A percentile compares a stretch with the other conserved stretches of the same genome.
These are phyloP conservation scores for Coryphaenoides rupestris DNA, from an alignment of 2,113 vertebrate genomes.

Conservation along the genomic window DNA sequence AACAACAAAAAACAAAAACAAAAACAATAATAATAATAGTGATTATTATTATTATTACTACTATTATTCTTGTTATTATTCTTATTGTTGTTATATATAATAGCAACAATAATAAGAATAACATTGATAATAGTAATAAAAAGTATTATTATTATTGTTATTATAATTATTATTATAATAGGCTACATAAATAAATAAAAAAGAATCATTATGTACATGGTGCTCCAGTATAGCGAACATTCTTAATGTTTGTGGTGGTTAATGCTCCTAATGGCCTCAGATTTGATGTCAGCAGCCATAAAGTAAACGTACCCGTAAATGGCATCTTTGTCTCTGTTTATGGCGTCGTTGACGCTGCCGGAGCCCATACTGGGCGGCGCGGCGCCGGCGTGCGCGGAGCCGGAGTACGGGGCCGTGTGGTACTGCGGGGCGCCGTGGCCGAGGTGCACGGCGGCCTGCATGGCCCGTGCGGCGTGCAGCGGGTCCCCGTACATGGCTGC, in stretches of 20 bases:
- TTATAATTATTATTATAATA: no score
- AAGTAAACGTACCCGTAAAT: constrained; percentile 89
- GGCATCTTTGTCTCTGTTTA: constrained; percentile 94
- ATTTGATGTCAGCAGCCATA: constrained; percentile 27
- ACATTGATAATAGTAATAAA: no score
- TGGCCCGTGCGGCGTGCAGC: constrained; percentile 81
- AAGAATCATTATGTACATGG: no score
- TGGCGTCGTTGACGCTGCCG: constrained; percentile 83
- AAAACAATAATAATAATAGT: not conserved
- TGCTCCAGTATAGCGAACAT: no score
- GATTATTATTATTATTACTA: no score
- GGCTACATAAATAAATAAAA: no score
- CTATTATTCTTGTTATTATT: no score
- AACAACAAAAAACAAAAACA: not conserved
- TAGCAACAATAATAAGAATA: no score
- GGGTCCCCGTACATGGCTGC: constrained; percentile 86
- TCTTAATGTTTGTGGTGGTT: not conserved
- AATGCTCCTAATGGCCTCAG: not conserved
- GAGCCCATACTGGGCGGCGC: constrained; percentile 82
- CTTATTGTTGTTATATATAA: no score
- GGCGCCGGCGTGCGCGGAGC: constrained; percentile 79
- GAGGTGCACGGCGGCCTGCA: constrained; percentile 87
- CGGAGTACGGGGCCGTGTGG: constrained; percentile 84
- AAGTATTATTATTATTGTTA: no score
- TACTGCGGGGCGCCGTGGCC: constrained; percentile 82